Evolutionary conservation across 2,888 invertebrate genomes (phyloP).

Genomic region (Candidula unifasciata): DNA sequence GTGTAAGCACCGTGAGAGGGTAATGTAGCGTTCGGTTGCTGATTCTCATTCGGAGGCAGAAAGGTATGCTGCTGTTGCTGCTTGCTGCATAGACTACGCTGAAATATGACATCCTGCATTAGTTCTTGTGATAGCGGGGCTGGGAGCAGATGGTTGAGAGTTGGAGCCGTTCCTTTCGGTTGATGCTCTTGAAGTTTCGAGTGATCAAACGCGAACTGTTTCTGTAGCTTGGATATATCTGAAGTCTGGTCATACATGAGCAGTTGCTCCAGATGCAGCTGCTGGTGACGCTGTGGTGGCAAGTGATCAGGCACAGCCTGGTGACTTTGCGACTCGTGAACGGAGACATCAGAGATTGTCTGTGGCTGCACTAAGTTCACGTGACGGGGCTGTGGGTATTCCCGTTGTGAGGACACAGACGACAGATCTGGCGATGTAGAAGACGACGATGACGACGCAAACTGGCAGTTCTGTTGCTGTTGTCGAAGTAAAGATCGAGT

Average conservation of each 20-base stretch:
- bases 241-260: neutral
- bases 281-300: slow-evolving; percentile 15
- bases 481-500: neutral
- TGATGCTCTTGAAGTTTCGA: neutral
- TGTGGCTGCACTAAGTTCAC: neutral
- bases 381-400: neutral
- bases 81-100: neutral
- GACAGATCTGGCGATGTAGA: slow-evolving; percentile 26
- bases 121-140: neutral
- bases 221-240: neutral
- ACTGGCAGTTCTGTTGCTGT: slow-evolving; percentile 1
- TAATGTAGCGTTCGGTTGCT: neutral
- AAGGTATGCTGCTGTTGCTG: slow-evolving; percentile 6
- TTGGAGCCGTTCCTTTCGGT: neutral
- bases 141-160: neutral
- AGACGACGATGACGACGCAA: slow-evolving; percentile 21
- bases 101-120: neutral
- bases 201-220: slow-evolving; percentile 39
- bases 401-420: neutral
- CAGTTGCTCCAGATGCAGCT: neutral
- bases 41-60: neutral
- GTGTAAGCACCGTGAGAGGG: neutral
- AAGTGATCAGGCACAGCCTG: neutral
- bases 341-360: neutral
- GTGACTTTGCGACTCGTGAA: neutral